Evolutionary conservation across 2,797 vertebrate species (phyloP).

Genomic region (Adelosebastes latens): DNA sequence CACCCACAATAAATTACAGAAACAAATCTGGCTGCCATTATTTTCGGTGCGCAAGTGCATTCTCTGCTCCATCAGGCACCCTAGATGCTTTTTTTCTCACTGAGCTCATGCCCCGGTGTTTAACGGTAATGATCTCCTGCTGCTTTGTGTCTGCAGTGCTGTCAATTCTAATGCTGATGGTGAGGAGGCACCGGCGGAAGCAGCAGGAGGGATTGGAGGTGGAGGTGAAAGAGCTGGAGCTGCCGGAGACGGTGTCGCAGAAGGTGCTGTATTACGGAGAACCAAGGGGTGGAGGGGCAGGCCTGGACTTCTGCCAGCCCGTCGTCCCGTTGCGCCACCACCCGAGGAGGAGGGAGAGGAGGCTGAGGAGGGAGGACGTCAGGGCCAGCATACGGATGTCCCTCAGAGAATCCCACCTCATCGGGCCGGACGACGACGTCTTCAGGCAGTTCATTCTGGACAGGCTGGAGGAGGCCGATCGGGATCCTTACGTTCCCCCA

Average conservation of each 20-base stretch:
- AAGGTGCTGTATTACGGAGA: slow-evolving; percentile 90
- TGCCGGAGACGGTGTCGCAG: slow-evolving; percentile 87
- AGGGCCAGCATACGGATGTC: slow-evolving; percentile 86
- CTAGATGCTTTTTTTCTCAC: slow-evolving; percentile 6
- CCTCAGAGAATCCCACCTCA: slow-evolving; percentile 88
- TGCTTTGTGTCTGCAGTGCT: slow-evolving; percentile 83
- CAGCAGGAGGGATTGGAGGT: slow-evolving; percentile 61
- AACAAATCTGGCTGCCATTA: slow-evolving; percentile 35
- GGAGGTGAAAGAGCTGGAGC: slow-evolving; percentile 82
- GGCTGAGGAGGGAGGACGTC: slow-evolving; percentile 73
- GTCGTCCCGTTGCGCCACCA: slow-evolving; percentile 79
- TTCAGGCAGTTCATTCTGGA: slow-evolving; percentile 92
- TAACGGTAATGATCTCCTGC: slow-evolving; percentile 63
- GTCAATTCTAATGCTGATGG: slow-evolving; percentile 81
- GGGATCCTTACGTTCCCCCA: slow-evolving; percentile 85
- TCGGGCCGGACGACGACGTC: slow-evolving; percentile 88
- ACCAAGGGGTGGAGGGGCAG: slow-evolving; percentile 38
- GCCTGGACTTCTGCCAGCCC: slow-evolving; percentile 73
- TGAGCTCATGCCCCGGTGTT: slow-evolving; percentile 56
- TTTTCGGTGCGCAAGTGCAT: slow-evolving; percentile 15
- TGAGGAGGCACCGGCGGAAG: slow-evolving; percentile 84
- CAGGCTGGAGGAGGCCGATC: slow-evolving; percentile 89
- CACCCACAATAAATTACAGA: neutral
- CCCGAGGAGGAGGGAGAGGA: slow-evolving; percentile 68
- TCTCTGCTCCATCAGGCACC: slow-evolving; percentile 50